Evolutionary conservation across 2,797 vertebrate genomes (phyloP).

Genomic region (Scomberomorus guttatus): DNA sequence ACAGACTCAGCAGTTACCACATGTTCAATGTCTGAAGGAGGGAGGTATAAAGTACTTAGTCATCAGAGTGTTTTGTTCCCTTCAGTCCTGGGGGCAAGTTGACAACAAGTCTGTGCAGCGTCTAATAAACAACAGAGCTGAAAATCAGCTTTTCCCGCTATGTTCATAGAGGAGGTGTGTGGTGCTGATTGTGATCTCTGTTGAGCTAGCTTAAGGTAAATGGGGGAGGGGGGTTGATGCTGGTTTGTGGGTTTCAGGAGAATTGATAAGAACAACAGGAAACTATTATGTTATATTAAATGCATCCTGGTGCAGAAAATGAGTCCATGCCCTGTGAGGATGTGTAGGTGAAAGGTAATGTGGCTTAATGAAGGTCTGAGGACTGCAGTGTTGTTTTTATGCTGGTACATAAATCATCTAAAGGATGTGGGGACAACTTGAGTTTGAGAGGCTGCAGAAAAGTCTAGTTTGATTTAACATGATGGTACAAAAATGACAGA

Average conservation of each 20-base stretch:
- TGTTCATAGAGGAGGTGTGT: neutral
- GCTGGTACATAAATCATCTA: constrained; percentile 1
- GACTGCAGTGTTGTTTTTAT: constrained; percentile 21
- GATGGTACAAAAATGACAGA: too few relatives aligned
- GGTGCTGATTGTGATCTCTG: constrained; percentile 10
- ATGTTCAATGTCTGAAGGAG: constrained; percentile 20
- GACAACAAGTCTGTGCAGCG: constrained; percentile 7
- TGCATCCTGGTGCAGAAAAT: constrained; percentile 21
- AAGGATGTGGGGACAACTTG: neutral
- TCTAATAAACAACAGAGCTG: constrained; percentile 33
- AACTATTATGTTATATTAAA: constrained; percentile 37
- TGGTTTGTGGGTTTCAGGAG: neutral
- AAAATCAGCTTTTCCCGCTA: constrained; percentile 26
- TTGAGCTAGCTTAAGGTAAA: constrained; percentile 33
- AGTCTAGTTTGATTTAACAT: neutral
- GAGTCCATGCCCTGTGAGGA: neutral
- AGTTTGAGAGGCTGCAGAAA: neutral
- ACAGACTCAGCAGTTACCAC: constrained; percentile 23
- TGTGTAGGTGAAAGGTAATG: constrained; percentile 41
- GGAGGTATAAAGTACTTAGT: constrained; percentile 31
- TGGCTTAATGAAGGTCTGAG: constrained; percentile 13
- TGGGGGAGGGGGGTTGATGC: neutral
- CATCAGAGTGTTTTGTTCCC: constrained; percentile 40
- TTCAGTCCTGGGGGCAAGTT: constrained; percentile 12
- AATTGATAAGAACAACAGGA: constrained; percentile 44